Evolutionary conservation across 2,797 vertebrate species (phyloP).

Genomic region (Sarcoramphus papa): DNA sequence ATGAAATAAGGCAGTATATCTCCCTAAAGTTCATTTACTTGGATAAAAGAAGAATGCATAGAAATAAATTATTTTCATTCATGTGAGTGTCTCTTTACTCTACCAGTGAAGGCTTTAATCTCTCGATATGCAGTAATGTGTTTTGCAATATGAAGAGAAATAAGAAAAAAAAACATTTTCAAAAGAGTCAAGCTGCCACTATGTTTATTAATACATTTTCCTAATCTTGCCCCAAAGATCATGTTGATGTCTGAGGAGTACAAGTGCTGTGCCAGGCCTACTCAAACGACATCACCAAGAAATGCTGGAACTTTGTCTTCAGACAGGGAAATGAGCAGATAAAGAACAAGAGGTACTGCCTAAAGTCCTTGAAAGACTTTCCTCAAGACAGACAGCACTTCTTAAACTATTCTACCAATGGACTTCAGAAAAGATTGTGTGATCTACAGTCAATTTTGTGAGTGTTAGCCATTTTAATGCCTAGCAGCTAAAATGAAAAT

Average conservation of each 20-base stretch:
- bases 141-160: neutral
- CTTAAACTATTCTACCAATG: neutral
- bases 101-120: neutral
- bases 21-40: slow-evolving; percentile 3
- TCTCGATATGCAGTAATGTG: neutral
- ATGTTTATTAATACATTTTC: neutral
- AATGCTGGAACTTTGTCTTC: neutral
- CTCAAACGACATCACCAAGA: neutral
- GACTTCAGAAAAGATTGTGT: neutral
- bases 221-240: neutral
- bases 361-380: neutral
- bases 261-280: neutral
- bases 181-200: neutral
- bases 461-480: neutral
- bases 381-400: neutral
- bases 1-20: neutral
- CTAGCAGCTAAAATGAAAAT: neutral
- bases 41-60: neutral
- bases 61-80: slow-evolving; percentile 20
- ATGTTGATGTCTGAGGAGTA: neutral
- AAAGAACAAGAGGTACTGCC: neutral
- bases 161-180: neutral
- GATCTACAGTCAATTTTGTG: neutral
- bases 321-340: neutral
- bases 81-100: neutral